Percentiles rank a stretch among this genome's conserved stretches.
Conservation (phyloP, 2,113 vertebrate species). For the Antigone vipio region DNA sequence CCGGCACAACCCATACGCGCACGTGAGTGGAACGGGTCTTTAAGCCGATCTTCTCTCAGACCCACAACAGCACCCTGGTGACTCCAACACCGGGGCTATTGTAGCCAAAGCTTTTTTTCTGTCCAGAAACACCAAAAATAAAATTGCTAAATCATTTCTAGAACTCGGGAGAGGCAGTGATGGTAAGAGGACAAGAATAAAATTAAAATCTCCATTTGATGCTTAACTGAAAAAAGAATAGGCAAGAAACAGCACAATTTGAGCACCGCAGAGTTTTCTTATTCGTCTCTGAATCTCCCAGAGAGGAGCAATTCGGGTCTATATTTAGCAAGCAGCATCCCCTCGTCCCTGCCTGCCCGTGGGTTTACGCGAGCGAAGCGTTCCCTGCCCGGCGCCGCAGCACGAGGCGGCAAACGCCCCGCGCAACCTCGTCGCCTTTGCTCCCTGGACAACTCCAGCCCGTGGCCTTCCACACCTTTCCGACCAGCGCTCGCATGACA, state of each 20-base stretch:
- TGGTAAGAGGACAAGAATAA: neutral
- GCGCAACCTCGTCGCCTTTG: neutral
- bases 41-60: neutral
- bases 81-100: neutral
- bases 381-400: neutral
- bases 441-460: neutral
- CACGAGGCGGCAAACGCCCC: neutral
- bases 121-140: neutral
- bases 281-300: rapidly evolving
- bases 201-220: neutral
- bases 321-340: neutral
- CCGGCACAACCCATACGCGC: rapidly evolving
- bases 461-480: neutral
- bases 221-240: neutral
- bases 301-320: neutral
- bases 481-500: neutral
- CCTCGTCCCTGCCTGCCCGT: neutral
- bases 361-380: neutral
- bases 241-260: neutral
- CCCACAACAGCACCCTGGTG: neutral
- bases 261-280: neutral
- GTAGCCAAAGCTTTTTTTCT: neutral
- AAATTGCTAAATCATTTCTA: neutral
- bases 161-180: neutral
- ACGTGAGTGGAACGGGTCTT: rapidly evolving